These are phyloP conservation scores for Megamerina dolium DNA, from an alignment of 2,888 invertebrate genomes.

Conservation along the genomic window DNA sequence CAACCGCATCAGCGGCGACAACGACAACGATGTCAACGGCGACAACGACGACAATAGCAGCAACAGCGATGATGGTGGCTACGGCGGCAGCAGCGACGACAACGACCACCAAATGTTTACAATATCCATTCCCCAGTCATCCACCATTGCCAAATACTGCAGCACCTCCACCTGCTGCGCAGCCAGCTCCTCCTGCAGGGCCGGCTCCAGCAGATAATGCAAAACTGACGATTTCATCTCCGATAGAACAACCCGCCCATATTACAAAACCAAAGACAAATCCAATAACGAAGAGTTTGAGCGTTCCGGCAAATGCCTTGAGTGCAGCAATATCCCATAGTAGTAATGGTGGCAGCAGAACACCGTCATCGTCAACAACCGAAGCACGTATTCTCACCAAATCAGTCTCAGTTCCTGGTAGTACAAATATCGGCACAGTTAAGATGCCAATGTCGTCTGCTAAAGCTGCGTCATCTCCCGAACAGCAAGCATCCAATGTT, in stretches of 20 bases:
- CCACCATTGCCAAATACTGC: conserved; percentile 56
- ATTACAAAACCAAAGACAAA: conserved; percentile 37
- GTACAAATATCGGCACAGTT: conserved; percentile 46
- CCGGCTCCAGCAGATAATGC: conserved; percentile 23
- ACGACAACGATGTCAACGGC: conserved; percentile 9
- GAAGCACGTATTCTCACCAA: conserved; percentile 35
- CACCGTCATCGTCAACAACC: conserved; percentile 17
- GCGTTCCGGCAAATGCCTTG: conserved; percentile 33
- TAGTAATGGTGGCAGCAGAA: conserved; percentile 13
- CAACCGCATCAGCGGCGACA: conserved; percentile 11
- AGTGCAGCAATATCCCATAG: conserved; percentile 2
- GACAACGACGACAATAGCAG: neutral
- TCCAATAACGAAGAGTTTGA: conserved; percentile 44
- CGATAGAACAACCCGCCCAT: conserved; percentile 17
- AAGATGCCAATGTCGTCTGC: conserved; percentile 23
- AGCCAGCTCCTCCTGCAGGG: conserved; percentile 33
- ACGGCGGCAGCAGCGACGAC: conserved; percentile 15
- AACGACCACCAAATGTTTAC: conserved; percentile 51
- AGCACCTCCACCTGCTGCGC: conserved; percentile 35
- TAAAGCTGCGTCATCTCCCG: conserved; percentile 12
- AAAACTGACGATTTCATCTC: conserved; percentile 17
- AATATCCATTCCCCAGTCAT: conserved; percentile 75
- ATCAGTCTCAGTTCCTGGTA: conserved; percentile 47
- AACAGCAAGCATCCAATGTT: conserved; percentile 6
- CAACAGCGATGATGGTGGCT: conserved; percentile 19